Evolutionary conservation across 1,140 invertebrate species (phyloP), one percentile per base, ranked within the genome.

Genomic region (Gryon sp.): DNA sequence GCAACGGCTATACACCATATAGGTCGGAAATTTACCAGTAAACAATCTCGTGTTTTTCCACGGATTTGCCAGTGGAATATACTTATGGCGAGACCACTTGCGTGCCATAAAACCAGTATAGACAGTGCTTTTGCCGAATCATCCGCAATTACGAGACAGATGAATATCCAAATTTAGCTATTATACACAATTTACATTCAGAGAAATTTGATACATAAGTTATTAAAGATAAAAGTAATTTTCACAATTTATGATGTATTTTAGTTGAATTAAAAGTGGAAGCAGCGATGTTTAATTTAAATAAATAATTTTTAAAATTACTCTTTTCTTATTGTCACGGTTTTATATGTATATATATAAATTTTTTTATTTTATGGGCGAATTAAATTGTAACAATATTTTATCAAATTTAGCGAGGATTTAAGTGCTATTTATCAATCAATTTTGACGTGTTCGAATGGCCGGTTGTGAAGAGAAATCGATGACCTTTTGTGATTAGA

Each of bases 11-110:
- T 68, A 60, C 79, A 80, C n/a, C n/a, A n/a, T n/a, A n/a, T n/a
- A n/a, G n/a, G n/a, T n/a, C n/a, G 80, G 80, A 82, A 80, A 80
- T 82, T 82, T 82, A 80, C 80, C 70, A 32, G 76, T 75, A 76
- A 80, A 75, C 55, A 78, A 36, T 76, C 55, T 45, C 72, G 80
- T 80, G 63, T 78, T 79, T 82, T 82, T 82, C 80, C 76, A 81
- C 43, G 41, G 65, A 60, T 76, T 62, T 19, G 45, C 55, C 63
- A 28, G 41, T 32, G 63, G 45, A 62, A 62, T 38, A 68, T 68
- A 68, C 62, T 46, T 60, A 43, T 15, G 32, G 45, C 38, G 50
- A 57, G 22, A n/a, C 6, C 38, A 45, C 48, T 73, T 76, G 57
- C 55, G 60, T 76, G 55, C 50, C 50, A 40, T n/a, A n/a, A n/a